These are phyloP conservation scores for Tamandua tetradactyla DNA, from an alignment of 2,797 vertebrate genomes.

Conservation along the genomic window DNA sequence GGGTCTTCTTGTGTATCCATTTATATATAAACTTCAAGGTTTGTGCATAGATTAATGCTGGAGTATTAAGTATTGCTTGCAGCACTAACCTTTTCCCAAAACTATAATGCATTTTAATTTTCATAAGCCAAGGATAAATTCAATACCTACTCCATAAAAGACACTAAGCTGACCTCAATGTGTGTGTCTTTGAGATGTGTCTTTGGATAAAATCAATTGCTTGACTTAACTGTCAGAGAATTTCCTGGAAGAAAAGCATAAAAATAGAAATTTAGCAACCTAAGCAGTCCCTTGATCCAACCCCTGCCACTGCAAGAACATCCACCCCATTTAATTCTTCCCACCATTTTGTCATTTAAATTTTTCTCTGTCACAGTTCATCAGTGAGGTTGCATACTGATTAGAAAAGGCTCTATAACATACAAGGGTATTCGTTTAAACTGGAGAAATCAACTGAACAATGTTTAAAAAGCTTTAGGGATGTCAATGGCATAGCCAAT, in stretches of 20 bases:
- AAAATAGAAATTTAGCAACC: neutral
- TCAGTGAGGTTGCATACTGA: neutral
- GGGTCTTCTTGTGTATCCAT: neutral
- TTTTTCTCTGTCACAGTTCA: neutral
- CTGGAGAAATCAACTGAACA: neutral
- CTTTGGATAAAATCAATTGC: neutral
- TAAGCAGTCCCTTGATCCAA: neutral
- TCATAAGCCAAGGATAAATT: neutral
- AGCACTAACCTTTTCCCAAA: neutral
- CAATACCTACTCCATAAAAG: neutral
- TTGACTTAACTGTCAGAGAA: neutral
- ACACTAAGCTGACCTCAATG: neutral
- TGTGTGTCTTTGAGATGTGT: neutral
- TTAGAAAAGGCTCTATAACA: neutral
- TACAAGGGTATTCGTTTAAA: neutral
- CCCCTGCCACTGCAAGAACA: neutral
- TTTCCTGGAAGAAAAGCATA: neutral
- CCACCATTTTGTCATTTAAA: neutral
- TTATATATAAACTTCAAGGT: neutral
- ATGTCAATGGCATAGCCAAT: neutral
- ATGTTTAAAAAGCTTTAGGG: neutral
- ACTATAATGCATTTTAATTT: neutral
- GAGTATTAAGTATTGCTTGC: neutral
- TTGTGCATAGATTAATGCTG: neutral
- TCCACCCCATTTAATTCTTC: neutral